Conservation (phyloP, 2,888 invertebrate genomes). For the Congeria kusceri region DNA sequence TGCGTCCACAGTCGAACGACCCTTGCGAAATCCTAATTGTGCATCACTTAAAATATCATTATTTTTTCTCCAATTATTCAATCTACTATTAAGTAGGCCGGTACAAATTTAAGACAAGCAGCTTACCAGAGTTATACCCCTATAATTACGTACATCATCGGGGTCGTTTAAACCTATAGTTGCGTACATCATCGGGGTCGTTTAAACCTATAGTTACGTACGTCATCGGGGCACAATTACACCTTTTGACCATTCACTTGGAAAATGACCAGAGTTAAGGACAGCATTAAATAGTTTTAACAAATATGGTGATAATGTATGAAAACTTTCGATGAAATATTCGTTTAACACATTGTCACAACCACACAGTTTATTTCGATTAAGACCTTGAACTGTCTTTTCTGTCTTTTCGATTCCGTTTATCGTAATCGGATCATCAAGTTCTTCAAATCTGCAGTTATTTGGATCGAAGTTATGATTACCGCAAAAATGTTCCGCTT, state of each 20-base stretch:
- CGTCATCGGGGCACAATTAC: slow-evolving; percentile 10
- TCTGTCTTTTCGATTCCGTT: background rate
- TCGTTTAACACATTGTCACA: background rate
- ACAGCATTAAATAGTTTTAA: background rate
- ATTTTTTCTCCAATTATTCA: background rate
- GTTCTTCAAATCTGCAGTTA: background rate
- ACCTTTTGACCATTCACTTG: background rate
- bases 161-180: no score
- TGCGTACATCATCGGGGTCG: no score
- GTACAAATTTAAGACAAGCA: background rate
- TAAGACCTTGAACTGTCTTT: background rate
- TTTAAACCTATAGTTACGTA: no score
- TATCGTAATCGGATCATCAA: background rate
- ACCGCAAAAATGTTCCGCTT: background rate
- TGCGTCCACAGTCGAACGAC: background rate
- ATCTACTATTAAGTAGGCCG: background rate
- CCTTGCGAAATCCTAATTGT: background rate
- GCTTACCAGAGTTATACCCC: slow-evolving; percentile 7
- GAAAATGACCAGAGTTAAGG: background rate
- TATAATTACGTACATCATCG: background rate
- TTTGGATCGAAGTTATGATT: no score
- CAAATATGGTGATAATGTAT: slow-evolving; percentile 1
- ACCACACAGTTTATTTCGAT: background rate
- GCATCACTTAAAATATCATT: slow-evolving; percentile 7
- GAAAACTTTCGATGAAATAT: background rate